Conservation (phyloP, 2,797 vertebrate species). For the Paratrypauchen microcephalus region DNA sequence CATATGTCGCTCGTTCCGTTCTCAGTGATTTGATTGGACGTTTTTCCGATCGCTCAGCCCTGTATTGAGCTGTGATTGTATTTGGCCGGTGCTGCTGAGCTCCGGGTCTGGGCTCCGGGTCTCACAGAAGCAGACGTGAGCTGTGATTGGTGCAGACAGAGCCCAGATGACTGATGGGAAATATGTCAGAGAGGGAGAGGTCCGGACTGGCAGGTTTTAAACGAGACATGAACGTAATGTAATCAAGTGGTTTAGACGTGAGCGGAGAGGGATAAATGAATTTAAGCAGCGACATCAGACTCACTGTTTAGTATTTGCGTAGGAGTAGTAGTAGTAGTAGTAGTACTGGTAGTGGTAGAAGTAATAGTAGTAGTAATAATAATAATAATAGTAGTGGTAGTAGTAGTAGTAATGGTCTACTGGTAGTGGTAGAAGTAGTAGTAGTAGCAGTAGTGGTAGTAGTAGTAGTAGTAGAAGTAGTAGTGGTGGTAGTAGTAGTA, state of each 20-base stretch:
- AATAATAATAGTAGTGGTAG: too few species aligned
- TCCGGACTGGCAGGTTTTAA: constrained; percentile 41
- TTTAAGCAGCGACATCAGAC: neutral
- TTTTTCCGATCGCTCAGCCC: constrained; percentile 71
- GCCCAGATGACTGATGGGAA: constrained; percentile 59
- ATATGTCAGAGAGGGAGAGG: constrained; percentile 50
- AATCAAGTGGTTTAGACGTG: neutral
- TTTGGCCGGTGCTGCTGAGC: constrained; percentile 61
- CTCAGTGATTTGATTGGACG: constrained; percentile 72
- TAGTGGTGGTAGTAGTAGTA: too few species aligned
- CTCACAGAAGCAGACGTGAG: constrained; percentile 70
- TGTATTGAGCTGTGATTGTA: constrained; percentile 75
- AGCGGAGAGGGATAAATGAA: neutral
- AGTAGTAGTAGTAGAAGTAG: too few species aligned
- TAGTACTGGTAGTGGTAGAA: too few species aligned
- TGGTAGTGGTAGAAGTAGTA: too few species aligned
- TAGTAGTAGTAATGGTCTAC: too few species aligned
- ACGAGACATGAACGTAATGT: constrained; percentile 11
- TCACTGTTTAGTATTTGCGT: too few species aligned
- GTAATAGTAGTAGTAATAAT: too few species aligned
- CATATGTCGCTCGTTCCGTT: constrained; percentile 25
- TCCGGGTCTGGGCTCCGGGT: constrained; percentile 65
- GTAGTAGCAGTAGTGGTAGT: too few species aligned
- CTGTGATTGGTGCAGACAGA: constrained; percentile 66
- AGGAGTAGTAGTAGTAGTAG: neutral